Base-by-base conservation (phyloP, 2,888 invertebrate genomes). In the Chouioia cunea region DNA sequence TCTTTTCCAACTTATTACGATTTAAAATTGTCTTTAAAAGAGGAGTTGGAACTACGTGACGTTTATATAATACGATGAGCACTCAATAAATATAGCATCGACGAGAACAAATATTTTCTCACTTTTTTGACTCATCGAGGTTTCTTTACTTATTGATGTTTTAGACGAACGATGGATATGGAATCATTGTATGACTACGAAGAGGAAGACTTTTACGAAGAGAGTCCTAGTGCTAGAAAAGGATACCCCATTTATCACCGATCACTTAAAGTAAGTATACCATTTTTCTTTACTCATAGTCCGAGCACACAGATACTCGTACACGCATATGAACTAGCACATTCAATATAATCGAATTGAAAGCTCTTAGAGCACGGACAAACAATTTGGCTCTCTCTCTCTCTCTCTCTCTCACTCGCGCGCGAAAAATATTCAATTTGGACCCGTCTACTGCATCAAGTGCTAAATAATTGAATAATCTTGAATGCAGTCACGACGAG, bases 181-280 rank as follows among this genome's bases (percentile, higher is more conserved):
- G 85, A 86, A 78, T 85, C 85, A 79, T 80, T 86, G 79, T 86
- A 90, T 82, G 91, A 92, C 84, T 92, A 90, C 84, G 90, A 89
- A 74, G 88, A 92, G 78, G 92, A 92, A 74, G 90, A 91, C 76
- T 92, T 92, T 84, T 92, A 92, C 85, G 92, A 92, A 79, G 89
- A 90, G 56, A 89, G 88, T 74, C 88, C 89, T 48, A 82, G 82
- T 52, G 80, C 79, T 44, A 79, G 85, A 73, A 85, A 85, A 69
- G 80, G 82, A 65, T 84, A 84, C 72, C 83, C 83, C 18, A 85
- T 83, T 74, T 84, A 84, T 77, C 83, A 84, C 70, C 79, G 85
- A 74, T 80, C 80, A 36, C 81, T 84, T 63, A 86, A 86, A 80
- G 85, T 85, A 73, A 81, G 85, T 48, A 6, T 2, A 16, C 14